Base-by-base conservation (phyloP, 2,888 invertebrate genomes). In the Papilio gigon region DNA sequence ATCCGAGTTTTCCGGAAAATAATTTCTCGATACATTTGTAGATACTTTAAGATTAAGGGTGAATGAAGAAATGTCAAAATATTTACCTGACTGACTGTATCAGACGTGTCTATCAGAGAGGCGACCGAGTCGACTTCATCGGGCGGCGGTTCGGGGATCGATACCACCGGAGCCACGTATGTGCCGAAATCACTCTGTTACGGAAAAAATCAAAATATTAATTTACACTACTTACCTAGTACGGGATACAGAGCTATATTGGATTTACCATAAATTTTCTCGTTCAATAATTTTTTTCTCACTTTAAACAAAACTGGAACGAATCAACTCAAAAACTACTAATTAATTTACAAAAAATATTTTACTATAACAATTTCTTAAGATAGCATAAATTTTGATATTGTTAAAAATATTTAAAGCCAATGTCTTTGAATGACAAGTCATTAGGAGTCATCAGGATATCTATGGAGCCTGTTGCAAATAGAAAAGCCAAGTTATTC, bases 111-210 rank as follows among this genome's bases (percentile, higher is more conserved):
- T 72, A 95, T 94, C 47, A 95, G 92, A 56, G 93, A 93, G 11
- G 93, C 95, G 44, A 95, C 93, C 0, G 90, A 83, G 71, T 93
- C 92, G 14, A 93, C 89, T 64, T 93, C 93, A 70, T 94, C 94
- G 3, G 93, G 92, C 75, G 95, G 94, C 40, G 94, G 95, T 68
- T 92, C 92, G 1, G 97, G 96, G 65, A 98, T 94, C 30, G 95
- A 94, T 56, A 98, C 98, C 73, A 98, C 98, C 0, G 99, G 99
- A 1, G 98, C 97, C 65, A 98, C 96, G 82, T 99, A 99, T 25
- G 96, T 96, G 66, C 97, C 95, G 80, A 99, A 94, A 84, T 99
- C 99, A 58, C 98, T 96, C 92, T 97, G 95, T 0, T 75, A 70
- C 22, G 70, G 71, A 63, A 58, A 37, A 67, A 25, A 20, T 47